Evolutionary conservation across 2,888 invertebrate genomes (phyloP).

Genomic region (Lepidocyrtinus sp.): DNA sequence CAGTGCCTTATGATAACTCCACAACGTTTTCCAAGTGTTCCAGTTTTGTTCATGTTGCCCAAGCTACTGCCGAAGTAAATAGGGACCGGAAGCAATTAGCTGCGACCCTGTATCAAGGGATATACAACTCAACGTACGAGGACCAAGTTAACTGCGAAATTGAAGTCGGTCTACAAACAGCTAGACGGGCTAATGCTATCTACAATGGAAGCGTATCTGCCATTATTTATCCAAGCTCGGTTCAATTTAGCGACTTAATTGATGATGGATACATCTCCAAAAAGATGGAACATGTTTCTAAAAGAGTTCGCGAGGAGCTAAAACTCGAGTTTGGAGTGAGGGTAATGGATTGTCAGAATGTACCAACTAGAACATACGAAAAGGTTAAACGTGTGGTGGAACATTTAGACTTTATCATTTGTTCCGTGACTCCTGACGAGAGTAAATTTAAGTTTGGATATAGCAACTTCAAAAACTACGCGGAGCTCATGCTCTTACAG

Average conservation of each 20-base stretch:
- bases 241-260: conserved; percentile 8
- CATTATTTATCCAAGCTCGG: conserved; percentile 2
- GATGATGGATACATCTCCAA: background rate
- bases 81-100: background rate
- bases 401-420: conserved; percentile 25
- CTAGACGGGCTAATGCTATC: background rate
- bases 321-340: conserved; percentile 8
- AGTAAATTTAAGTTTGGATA: conserved; percentile 10
- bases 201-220: conserved; percentile 11
- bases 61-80: conserved; percentile 22
- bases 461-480: conserved; percentile 16
- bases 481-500: background rate
- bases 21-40: conserved; percentile 7
- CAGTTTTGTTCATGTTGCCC: conserved; percentile 21
- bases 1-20: conserved; percentile 22
- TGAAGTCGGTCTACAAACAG: conserved; percentile 14
- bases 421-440: conserved; percentile 1
- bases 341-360: background rate
- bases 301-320: background rate
- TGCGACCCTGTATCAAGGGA: background rate
- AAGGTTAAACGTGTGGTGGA: background rate
- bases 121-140: conserved; percentile 3
- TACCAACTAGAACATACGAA: background rate
- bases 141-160: conserved; percentile 23
- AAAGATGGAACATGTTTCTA: conserved; percentile 5